A percentile compares a stretch with the other conserved stretches of the same genome.
Conservation (phyloP, 2,113 vertebrate genomes). For the Psilopogon haemacephalus region DNA sequence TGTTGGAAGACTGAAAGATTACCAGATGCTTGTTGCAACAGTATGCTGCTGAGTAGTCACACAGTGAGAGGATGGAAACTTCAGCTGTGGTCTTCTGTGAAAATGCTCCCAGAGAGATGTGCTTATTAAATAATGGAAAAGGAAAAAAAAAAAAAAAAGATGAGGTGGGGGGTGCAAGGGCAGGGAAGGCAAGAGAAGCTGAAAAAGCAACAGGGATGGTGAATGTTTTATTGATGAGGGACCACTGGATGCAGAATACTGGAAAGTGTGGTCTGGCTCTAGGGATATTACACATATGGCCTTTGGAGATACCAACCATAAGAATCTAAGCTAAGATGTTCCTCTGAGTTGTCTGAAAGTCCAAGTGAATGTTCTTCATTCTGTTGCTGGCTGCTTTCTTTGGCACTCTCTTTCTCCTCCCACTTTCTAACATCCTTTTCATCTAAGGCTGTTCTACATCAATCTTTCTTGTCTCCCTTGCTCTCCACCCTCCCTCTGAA, state of each 20-base stretch:
- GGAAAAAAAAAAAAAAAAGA: not conserved
- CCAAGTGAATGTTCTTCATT: not conserved
- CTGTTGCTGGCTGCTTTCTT: not conserved
- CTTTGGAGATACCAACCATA: not conserved
- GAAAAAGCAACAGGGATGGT: not conserved
- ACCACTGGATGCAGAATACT: not conserved
- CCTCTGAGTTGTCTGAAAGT: not conserved
- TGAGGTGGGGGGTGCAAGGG: too few relatives aligned
- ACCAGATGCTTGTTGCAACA: constrained; percentile 40
- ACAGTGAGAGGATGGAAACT: not conserved
- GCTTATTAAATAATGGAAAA: not conserved
- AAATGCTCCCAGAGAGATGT: constrained; percentile 41
- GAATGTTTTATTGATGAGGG: not conserved
- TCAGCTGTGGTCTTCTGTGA: not conserved
- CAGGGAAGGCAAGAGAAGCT: not conserved
- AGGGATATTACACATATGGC: not conserved
- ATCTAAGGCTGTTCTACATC: not conserved
- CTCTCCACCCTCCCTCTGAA: not conserved
- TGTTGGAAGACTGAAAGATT: not conserved
- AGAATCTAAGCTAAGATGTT: not conserved
- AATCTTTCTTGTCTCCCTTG: not conserved
- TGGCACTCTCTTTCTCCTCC: not conserved
- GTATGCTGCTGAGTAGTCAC: not conserved
- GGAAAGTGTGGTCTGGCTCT: not conserved
- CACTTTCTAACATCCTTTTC: not conserved